Conservation (phyloP, 2,888 invertebrate genomes). For the Phymatocera aterrima region DNA sequence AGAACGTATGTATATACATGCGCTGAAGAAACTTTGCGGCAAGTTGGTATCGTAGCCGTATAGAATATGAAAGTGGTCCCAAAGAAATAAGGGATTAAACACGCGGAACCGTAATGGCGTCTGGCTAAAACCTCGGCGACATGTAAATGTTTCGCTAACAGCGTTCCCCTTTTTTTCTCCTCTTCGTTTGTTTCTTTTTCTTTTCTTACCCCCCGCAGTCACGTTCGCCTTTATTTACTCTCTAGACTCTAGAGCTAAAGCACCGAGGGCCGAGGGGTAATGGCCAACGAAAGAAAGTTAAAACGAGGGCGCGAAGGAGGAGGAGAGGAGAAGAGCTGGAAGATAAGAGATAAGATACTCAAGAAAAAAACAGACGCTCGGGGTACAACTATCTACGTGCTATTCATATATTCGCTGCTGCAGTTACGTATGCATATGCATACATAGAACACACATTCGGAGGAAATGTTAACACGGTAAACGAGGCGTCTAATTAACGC, state of each 20-base stretch:
- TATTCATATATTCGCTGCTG: background rate
- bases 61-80: background rate
- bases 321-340: background rate
- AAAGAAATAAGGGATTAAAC: background rate
- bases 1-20: background rate
- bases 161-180: background rate
- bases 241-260: background rate
- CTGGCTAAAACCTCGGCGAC: conserved; percentile 4
- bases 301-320: background rate
- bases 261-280: background rate
- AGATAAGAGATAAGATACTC: no score
- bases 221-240: conserved; percentile 7
- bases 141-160: conserved; percentile 28
- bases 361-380: no score
- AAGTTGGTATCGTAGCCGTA: background rate
- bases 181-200: background rate
- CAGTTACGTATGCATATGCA: background rate
- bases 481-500: conserved; percentile 2
- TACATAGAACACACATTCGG: background rate
- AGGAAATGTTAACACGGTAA: background rate
- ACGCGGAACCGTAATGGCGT: conserved; percentile 9
- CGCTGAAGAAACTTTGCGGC: background rate
- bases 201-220: background rate
- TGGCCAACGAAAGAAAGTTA: background rate
- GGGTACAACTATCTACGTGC: no score